These are phyloP conservation scores for Opisthograptis luteolata DNA, from an alignment of 2,888 invertebrate genomes.

Conservation along the genomic window DNA sequence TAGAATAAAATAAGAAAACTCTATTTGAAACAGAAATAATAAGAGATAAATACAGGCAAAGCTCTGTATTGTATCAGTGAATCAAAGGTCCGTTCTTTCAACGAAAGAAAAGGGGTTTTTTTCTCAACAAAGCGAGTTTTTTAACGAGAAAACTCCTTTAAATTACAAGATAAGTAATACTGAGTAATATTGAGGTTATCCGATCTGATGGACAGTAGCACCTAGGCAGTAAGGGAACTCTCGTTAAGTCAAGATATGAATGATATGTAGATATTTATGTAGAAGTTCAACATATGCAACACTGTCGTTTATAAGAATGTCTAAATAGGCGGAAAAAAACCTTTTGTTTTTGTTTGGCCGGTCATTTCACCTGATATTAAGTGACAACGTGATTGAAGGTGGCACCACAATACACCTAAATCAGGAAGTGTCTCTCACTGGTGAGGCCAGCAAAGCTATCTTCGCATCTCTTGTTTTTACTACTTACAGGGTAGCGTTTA, in stretches of 20 bases:
- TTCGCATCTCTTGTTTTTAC: too few species aligned
- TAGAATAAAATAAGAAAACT: constrained; percentile 29
- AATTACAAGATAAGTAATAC: constrained; percentile 57
- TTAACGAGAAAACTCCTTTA: constrained; percentile 54
- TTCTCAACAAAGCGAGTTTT: constrained; percentile 55
- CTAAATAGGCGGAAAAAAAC: too few species aligned
- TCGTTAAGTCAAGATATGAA: too few species aligned
- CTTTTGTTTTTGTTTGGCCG: background rate
- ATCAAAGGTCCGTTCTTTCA: constrained; percentile 56
- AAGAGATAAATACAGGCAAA: constrained; percentile 54
- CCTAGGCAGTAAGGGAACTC: background rate
- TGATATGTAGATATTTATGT: too few species aligned
- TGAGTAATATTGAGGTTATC: constrained; percentile 63
- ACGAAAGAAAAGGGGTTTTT: constrained; percentile 54
- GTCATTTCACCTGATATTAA: too few species aligned
- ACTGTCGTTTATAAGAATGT: too few species aligned
- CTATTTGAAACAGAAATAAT: constrained; percentile 42
- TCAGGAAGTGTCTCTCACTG: too few species aligned
- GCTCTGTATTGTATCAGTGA: constrained; percentile 62
- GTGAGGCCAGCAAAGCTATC: too few species aligned
- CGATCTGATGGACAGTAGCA: constrained; percentile 53
- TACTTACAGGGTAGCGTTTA: too few species aligned
- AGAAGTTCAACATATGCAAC: too few species aligned
- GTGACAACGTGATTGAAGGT: too few species aligned
- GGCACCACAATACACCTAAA: too few species aligned